Evolutionary conservation across 2,888 invertebrate species (phyloP), one percentile per base, ranked within the genome.

Genomic region (Lamellibrachia columna): DNA sequence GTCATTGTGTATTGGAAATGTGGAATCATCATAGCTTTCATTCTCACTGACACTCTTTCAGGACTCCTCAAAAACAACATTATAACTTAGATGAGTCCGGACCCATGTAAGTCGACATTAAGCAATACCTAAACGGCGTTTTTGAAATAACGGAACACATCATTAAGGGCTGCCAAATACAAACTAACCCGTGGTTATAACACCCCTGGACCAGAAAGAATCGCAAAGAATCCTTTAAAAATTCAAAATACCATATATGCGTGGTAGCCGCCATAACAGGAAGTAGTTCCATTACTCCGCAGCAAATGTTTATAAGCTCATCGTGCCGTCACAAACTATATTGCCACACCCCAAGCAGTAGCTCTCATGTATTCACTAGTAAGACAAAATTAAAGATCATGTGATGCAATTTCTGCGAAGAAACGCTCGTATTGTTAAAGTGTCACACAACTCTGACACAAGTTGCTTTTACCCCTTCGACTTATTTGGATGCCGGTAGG

Each of bases 211-310:
- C 40, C 40, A 40, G 40, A 40, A 40, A 40, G 40, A 40, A 40
- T 40, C 40, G 40, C 40, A 75, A 22, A 75, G 6, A 11, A 15
- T 75, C 15, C 75, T 75, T 75, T 22, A 15, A 75, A 75, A 75
- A 75, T 75, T n/a, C 75, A 75, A 75, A 75, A 75, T 75, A 75
- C 75, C 75, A 22, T 75, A 4, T 22, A 22, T 75, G 75, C 75
- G 22, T 75, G 75, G 75, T 75, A 75, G 75, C 22, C 75, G 75
- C 75, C 75, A 75, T 75, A 75, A 75, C 75, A 75, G 75, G 75
- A 75, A 75, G 75, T 75, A 15, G 75, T 22, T 40, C 40, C 75
- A 75, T 75, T 15, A 75, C 15, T 75, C 75, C 75, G 75, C 75
- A 75, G 75, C 75, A 75, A 75, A 75, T 75, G 11, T 58, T 15